A percentile compares a stretch with the other conserved stretches of the same genome.
phyloP scores from a whole-genome alignment of 1,140 invertebrate genomes.

The Drosophila nannoptera region DNA sequence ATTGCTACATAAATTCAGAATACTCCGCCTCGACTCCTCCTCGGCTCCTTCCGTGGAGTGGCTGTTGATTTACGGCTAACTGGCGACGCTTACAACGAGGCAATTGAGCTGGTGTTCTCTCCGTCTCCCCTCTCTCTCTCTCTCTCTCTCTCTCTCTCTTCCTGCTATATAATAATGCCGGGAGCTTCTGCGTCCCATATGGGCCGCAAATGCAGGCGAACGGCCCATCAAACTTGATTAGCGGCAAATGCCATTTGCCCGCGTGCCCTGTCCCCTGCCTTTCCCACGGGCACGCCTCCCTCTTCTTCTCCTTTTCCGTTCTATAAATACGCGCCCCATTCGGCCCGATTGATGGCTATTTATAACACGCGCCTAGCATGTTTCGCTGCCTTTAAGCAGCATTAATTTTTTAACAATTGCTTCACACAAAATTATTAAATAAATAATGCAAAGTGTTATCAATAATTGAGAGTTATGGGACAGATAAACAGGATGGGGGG shows the following conservation, averaged over 20 bases:
- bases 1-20: constrained; percentile 71
- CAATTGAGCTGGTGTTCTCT: constrained; percentile 29
- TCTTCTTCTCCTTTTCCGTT: neutral
- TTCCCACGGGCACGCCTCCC: neutral
- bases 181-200: constrained; percentile 38
- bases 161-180: constrained; percentile 35
- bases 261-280: neutral
- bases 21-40: neutral
- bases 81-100: constrained; percentile 40
- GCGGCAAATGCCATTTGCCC: constrained; percentile 18
- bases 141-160: constrained; percentile 25
- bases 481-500: no score
- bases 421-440: neutral
- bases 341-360: neutral
- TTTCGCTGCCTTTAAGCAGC: neutral
- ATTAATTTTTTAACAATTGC: neutral
- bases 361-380: neutral
- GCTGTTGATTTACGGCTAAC: constrained; percentile 44
- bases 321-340: constrained; percentile 4
- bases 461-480: no score
- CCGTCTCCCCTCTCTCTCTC: neutral
- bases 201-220: constrained; percentile 28
- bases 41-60: neutral
- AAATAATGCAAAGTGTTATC: neutral
- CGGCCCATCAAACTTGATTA: constrained; percentile 50